phyloP scores from a whole-genome alignment of 1,140 invertebrate species.

The Teleogryllus occipitalis region DNA sequence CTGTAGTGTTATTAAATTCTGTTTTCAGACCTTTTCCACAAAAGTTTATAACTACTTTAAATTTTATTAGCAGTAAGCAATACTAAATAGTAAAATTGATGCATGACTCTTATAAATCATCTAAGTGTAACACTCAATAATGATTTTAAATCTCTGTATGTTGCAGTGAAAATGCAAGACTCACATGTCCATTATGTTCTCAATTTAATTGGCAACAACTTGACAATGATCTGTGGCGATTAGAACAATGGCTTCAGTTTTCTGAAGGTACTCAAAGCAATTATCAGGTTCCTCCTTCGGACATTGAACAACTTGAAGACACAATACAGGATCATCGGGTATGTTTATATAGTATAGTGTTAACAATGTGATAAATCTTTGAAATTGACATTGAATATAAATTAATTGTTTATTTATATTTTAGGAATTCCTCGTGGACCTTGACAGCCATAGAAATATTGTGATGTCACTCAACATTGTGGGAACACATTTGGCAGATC shows the following conservation, averaged over 20 bases:
- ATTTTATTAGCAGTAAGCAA: too few species aligned
- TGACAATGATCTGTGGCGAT: conserved; percentile 77
- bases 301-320: conserved; percentile 77
- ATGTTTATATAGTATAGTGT: background rate
- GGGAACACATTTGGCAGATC: conserved; percentile 68
- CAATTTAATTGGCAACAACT: conserved; percentile 81
- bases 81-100: too few species aligned
- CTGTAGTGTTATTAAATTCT: too few species aligned
- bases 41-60: too few species aligned
- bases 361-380: background rate
- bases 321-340: conserved; percentile 63
- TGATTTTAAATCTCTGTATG: background rate
- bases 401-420: conserved; percentile 21
- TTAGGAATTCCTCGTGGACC: conserved; percentile 73
- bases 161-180: conserved; percentile 59
- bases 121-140: too few species aligned
- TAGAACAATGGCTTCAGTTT: conserved; percentile 83
- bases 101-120: too few species aligned
- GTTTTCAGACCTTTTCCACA: too few species aligned
- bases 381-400: background rate
- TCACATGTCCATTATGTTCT: conserved; percentile 73
- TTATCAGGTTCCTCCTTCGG: conserved; percentile 54
- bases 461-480: conserved; percentile 79
- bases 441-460: conserved; percentile 81
- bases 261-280: conserved; percentile 72